phyloP scores from a whole-genome alignment of 2,113 vertebrate genomes.

The human (Homo sapiens) region DNA sequence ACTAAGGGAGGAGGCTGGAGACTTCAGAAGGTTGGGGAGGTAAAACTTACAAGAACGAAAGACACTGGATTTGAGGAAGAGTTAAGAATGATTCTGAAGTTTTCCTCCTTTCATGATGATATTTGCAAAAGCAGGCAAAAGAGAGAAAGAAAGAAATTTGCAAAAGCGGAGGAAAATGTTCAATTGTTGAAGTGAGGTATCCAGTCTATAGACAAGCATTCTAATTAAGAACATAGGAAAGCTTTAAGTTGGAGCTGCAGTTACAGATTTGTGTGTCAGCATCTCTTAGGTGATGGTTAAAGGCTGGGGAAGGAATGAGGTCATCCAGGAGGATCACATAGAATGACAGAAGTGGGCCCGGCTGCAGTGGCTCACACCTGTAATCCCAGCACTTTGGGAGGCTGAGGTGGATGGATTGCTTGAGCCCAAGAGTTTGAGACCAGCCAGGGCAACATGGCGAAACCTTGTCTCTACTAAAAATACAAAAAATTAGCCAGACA shows the following conservation, averaged over 20 bases:
- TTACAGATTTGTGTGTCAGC: background rate
- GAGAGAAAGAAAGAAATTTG: background rate
- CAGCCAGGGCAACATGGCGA: no score
- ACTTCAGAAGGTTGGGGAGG: background rate
- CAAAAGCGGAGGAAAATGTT: background rate
- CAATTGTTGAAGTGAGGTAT: no score
- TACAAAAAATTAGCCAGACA: no score
- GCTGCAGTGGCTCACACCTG: no score
- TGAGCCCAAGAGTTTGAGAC: no score
- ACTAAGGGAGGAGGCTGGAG: background rate
- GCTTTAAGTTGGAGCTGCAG: background rate
- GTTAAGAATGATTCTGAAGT: background rate
- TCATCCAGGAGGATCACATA: background rate
- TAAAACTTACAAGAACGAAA: background rate
- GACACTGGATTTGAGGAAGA: background rate
- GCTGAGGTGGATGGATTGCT: no score
- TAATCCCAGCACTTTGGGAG: no score
- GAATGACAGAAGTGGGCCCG: background rate
- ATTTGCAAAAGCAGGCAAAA: background rate
- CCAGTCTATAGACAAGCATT: fast-evolving
- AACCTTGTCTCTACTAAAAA: no score
- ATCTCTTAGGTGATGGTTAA: background rate
- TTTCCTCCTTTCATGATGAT: background rate
- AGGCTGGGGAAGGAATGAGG: background rate
- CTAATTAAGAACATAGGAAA: background rate